These are phyloP conservation scores for Neotragus moschatus DNA, from an alignment of 2,113 vertebrate species.

Conservation along the genomic window DNA sequence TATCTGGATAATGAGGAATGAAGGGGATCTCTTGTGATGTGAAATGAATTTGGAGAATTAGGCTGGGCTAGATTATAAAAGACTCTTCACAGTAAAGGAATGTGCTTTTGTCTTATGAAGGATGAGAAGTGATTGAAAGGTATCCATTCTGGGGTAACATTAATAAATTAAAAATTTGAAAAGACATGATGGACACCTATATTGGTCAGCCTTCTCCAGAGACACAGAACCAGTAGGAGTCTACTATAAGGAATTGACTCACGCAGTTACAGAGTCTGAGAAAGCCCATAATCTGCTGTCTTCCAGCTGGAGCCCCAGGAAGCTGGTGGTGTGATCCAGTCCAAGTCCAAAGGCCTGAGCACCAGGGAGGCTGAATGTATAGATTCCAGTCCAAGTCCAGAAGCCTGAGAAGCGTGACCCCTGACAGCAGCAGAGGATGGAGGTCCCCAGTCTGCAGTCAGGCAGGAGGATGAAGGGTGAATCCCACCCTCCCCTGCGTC, in stretches of 20 bases:
- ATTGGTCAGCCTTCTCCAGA: not conserved
- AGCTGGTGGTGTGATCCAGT: not conserved
- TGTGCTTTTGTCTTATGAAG: not conserved
- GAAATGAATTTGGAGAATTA: not conserved
- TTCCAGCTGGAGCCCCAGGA: not conserved
- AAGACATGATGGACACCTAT: not conserved
- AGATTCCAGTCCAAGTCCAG: too few species aligned
- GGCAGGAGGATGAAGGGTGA: not conserved
- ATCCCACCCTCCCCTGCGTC: not conserved
- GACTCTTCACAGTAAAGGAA: not conserved
- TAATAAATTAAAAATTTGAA: not conserved
- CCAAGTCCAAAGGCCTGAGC: not conserved
- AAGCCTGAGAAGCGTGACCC: not conserved
- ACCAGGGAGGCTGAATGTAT: not conserved
- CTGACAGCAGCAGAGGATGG: not conserved
- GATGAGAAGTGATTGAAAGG: not conserved
- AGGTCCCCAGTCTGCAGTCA: not conserved
- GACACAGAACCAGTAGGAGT: not conserved
- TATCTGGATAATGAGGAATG: not conserved
- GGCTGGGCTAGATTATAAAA: not conserved
- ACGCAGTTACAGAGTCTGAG: not conserved
- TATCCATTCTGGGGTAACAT: not conserved
- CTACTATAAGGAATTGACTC: not conserved
- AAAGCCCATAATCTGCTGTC: rapidly evolving
- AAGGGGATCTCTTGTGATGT: not conserved